A percentile compares a stretch with the other conserved stretches of the same genome.
These are phyloP conservation scores for Poeciliopsis turrubarensis DNA, from an alignment of 2,113 vertebrate genomes.

Conservation along the genomic window DNA sequence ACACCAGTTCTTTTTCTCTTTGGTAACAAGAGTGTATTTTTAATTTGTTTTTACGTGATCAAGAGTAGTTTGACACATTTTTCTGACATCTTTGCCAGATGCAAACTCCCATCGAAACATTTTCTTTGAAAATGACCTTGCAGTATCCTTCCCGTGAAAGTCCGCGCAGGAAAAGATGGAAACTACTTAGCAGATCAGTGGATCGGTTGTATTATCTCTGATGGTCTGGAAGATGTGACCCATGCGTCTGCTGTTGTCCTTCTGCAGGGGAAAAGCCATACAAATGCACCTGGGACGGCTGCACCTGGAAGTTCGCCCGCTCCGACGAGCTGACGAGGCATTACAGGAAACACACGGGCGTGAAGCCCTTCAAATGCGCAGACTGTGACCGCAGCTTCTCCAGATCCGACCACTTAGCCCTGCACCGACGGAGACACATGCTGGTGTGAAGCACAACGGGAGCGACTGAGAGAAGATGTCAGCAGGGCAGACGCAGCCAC, in stretches of 20 bases:
- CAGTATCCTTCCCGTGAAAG: background rate
- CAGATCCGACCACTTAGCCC: slow-evolving; percentile 96
- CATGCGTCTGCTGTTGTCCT: slow-evolving; percentile 43
- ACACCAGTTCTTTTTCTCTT: background rate
- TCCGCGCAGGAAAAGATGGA: too few relatives aligned
- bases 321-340: slow-evolving; percentile 98
- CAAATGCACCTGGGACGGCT: slow-evolving; percentile 99
- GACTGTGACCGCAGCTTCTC: slow-evolving; percentile 99
- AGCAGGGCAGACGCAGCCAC: slow-evolving; percentile 14
- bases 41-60: too few relatives aligned
- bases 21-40: background rate
- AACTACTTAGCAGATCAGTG: too few relatives aligned
- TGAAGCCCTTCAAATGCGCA: slow-evolving; percentile 99
- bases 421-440: slow-evolving; percentile 98
- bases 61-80: too few relatives aligned
- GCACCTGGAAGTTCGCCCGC: slow-evolving; percentile 99
- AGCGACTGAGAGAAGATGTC: slow-evolving; percentile 61
- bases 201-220: too few relatives aligned
- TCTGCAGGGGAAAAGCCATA: slow-evolving; percentile 96
- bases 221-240: background rate
- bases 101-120: too few relatives aligned
- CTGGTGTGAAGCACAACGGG: slow-evolving; percentile 87
- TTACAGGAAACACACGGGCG: slow-evolving; percentile 99
- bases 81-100: too few relatives aligned
- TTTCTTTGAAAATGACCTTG: background rate